phyloP scores from a whole-genome alignment of 2,888 invertebrate genomes.

The Pterostichus madidus region DNA sequence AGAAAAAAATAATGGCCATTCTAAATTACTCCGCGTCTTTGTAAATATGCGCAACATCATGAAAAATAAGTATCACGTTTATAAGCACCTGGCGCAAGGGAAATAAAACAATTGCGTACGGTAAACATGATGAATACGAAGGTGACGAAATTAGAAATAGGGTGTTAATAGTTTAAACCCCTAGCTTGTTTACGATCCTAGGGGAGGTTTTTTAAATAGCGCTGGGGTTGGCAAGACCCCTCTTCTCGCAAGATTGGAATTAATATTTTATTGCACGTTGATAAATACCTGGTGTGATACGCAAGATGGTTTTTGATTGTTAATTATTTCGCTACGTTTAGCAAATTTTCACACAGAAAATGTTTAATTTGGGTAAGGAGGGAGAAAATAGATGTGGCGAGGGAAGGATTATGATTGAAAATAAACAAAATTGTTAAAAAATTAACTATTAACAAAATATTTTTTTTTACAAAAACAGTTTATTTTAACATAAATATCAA shows the following conservation, averaged over 20 bases:
- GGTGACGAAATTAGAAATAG: constrained; percentile 60
- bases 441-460: too few species aligned
- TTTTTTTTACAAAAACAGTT: too few species aligned
- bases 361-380: too few species aligned
- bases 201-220: constrained; percentile 42
- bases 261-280: constrained; percentile 31
- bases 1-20: too few species aligned
- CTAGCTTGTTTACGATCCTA: constrained; percentile 20
- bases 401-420: too few species aligned
- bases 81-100: constrained; percentile 9
- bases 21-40: too few species aligned
- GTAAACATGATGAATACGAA: constrained; percentile 48
- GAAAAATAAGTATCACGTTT: constrained; percentile 35
- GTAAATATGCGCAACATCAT: constrained; percentile 21
- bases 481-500: too few species aligned
- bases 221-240: neutral
- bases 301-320: constrained; percentile 23
- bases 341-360: neutral
- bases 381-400: too few species aligned
- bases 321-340: constrained; percentile 21
- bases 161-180: constrained; percentile 62
- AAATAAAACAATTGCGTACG: constrained; percentile 40
- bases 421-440: too few species aligned
- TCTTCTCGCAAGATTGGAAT: constrained; percentile 9
- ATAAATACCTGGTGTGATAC: neutral